Percentiles rank a stretch among this genome's conserved stretches.
Conservation (phyloP, 2,113 vertebrate genomes). For the Campylomormyrus tamandua region DNA sequence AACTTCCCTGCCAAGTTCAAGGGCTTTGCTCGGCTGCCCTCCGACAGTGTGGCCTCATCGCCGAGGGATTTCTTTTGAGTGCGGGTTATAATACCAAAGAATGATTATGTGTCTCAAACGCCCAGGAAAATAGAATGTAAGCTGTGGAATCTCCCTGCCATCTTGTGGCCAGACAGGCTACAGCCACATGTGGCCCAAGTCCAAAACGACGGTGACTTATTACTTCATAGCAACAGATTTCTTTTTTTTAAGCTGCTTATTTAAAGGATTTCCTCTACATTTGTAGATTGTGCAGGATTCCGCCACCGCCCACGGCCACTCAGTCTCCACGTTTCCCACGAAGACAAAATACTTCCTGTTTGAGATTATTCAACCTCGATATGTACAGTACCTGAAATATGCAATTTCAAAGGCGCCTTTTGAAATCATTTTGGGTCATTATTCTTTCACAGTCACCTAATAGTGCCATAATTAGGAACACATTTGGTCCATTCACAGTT, state of each 20-base stretch:
- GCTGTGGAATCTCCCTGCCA: background rate
- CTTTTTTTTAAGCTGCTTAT: background rate
- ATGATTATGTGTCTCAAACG: background rate
- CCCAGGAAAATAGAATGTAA: background rate
- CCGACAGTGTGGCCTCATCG: background rate
- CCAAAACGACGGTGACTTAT: background rate
- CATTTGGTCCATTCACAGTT: background rate
- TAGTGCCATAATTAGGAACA: constrained; percentile 9
- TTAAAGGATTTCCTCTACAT: background rate
- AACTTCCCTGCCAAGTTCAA: background rate
- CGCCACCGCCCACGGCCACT: background rate
- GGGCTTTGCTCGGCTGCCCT: background rate
- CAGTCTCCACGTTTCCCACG: background rate
- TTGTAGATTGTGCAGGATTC: background rate
- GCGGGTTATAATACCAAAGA: background rate
- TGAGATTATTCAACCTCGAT: background rate
- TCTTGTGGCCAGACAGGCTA: background rate
- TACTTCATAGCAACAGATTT: background rate
- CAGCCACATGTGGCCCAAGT: background rate
- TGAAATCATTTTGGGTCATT: background rate
- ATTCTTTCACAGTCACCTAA: constrained; percentile 5
- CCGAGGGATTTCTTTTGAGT: background rate
- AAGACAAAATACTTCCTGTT: background rate
- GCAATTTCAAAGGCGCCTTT: background rate
- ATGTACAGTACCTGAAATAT: background rate